Base-by-base conservation (phyloP, 2,888 invertebrate genomes). In the Himalopsyche japonica region DNA sequence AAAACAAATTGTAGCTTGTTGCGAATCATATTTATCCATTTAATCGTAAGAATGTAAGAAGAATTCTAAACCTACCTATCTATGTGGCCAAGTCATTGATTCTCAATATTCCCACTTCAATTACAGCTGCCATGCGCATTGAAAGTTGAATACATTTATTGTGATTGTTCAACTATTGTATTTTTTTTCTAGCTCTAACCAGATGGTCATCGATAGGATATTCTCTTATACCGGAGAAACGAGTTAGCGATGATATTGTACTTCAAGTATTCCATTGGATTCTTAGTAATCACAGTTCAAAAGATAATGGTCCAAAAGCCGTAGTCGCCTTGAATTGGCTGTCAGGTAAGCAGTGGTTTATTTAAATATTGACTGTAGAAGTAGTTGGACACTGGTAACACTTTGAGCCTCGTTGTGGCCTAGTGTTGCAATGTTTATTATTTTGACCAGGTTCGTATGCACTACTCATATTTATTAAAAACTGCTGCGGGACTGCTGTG, bases 191-290 rank as follows among this genome's bases (percentile, higher is more conserved):
- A 92, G 92, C 92, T 2, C 89, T 91, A 64, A 89, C 90, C 5
- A 92, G 91, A 89, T 92, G 92, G 92, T 88, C 88, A 27, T 90
- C 88, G 76, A 87, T 92, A 78, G 92, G 92, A 3, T 87, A 89
- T 15, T 92, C 91, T 87, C 88, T 92, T 85, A 90, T 92, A 30
- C 92, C 92, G 0, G 89, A 89, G 80, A 89, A 90, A n/a, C 88
- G 82, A 32, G 89, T 92, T 12, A 88, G 90, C 32, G 89, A 90
- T 82, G 88, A 88, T 18, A 91, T 91, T 0, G 89, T 92, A 32
- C 89, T 90, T 79, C 91, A 91, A 85, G 89, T 91, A 0, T 88
- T 92, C 34, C 89, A 90, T 47, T 92, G 92, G 92, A 88, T 92
- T 49, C 89, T 92, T 76, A 90, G 89, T 15, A 91, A 90, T 86